Percentiles rank a stretch among this genome's conserved stretches.
Evolutionary conservation across 2,888 invertebrate species (phyloP).

Genomic region (Druceiella hillmani): DNA sequence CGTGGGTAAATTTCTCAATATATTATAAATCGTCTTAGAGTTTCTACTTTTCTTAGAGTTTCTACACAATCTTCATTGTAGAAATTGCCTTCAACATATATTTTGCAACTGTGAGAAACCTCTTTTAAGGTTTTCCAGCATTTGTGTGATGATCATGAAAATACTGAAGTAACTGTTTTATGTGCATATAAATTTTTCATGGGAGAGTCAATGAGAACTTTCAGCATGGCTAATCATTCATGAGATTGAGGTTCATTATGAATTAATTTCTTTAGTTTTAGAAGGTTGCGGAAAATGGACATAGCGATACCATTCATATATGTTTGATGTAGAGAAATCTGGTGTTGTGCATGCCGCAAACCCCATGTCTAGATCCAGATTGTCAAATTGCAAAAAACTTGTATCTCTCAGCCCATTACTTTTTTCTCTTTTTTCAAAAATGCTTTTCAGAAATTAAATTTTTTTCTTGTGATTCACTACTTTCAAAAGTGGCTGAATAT

Average conservation of each 20-base stretch:
- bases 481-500: no score
- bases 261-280: slow-evolving; percentile 32
- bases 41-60: no score
- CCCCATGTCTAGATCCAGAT: no score
- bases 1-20: slow-evolving; percentile 28
- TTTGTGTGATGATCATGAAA: slow-evolving; percentile 32
- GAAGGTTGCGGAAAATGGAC: slow-evolving; percentile 33
- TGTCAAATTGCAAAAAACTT: no score
- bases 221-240: slow-evolving; percentile 30
- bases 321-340: no score
- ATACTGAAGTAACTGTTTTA: slow-evolving; percentile 30
- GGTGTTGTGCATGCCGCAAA: no score
- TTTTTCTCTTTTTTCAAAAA: no score
- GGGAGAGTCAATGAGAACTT: slow-evolving; percentile 30
- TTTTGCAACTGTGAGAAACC: slow-evolving; percentile 31
- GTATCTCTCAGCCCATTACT: no score
- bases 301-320: slow-evolving; percentile 33
- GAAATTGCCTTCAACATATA: slow-evolving; percentile 30
- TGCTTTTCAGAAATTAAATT: no score
- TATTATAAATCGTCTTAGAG: slow-evolving; percentile 30
- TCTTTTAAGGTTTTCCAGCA: slow-evolving; percentile 34
- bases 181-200: slow-evolving; percentile 26
- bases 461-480: no score
- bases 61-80: slow-evolving; percentile 31
- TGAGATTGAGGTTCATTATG: slow-evolving; percentile 30